A percentile compares a stretch with the other conserved stretches of the same genome.
phyloP scores from a whole-genome alignment of 2,113 vertebrate species.

The Oostethus manadensis region DNA sequence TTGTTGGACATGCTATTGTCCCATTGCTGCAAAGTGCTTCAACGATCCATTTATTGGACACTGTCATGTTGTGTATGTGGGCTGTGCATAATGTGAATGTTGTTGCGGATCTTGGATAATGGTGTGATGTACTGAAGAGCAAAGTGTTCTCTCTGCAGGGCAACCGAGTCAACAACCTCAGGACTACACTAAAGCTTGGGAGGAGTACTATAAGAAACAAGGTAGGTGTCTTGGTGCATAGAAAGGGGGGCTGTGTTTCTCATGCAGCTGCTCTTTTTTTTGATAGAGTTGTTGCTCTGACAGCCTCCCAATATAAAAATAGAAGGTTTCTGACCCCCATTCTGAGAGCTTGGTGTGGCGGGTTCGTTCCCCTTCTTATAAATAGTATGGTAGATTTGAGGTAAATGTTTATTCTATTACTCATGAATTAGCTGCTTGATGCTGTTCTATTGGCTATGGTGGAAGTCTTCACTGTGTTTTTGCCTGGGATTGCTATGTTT shows the following conservation, averaged over 20 bases:
- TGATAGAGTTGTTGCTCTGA: slow-evolving; percentile 56
- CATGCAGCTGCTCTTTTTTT: slow-evolving; percentile 46
- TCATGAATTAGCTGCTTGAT: no score
- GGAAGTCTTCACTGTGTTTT: no score
- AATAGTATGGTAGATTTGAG: not conserved
- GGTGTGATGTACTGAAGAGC: slow-evolving; percentile 8
- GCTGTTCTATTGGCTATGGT: no score
- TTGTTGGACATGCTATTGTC: slow-evolving; percentile 24
- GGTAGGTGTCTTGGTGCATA: slow-evolving; percentile 49
- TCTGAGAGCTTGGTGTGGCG: slow-evolving; percentile 47
- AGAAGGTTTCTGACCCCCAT: slow-evolving; percentile 73
- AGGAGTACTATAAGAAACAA: slow-evolving; percentile 83
- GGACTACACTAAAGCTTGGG: slow-evolving; percentile 80
- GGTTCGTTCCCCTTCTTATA: slow-evolving; percentile 77
- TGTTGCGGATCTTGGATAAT: not conserved
- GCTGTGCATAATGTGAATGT: not conserved
- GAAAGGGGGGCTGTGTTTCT: slow-evolving; percentile 46
- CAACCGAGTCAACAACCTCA: slow-evolving; percentile 77
- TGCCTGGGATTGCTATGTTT: no score
- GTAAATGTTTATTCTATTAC: no score
- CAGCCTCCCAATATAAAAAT: slow-evolving; percentile 62
- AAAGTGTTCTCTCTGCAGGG: slow-evolving; percentile 55
- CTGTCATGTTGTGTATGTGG: not conserved
- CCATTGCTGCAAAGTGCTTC: slow-evolving; percentile 21
- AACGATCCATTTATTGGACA: slow-evolving; percentile 14